Percentiles rank a stretch among this genome's conserved stretches.
Evolutionary conservation across 2,797 vertebrate species (phyloP).

Genomic region (Somateria mollissima): DNA sequence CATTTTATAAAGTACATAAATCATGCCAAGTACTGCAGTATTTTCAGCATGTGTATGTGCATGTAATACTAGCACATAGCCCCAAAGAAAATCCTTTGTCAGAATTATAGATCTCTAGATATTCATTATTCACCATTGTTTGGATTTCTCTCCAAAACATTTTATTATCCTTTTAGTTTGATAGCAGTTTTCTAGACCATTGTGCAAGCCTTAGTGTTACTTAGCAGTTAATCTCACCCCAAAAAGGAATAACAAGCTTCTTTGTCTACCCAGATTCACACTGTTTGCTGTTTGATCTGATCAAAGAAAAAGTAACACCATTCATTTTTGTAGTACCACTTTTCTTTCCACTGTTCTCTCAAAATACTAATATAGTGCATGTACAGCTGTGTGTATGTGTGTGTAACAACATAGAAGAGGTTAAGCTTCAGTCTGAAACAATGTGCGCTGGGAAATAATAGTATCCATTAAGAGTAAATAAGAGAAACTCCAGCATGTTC

Average conservation of each 20-base stretch:
- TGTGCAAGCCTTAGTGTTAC: constrained; percentile 9
- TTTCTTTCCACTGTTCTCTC: background rate
- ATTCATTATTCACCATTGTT: constrained; percentile 48
- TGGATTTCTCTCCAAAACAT: constrained; percentile 25
- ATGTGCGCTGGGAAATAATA: background rate
- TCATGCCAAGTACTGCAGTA: constrained; percentile 32
- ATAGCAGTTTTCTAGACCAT: constrained; percentile 22
- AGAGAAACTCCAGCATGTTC: background rate
- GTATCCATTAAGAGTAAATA: background rate
- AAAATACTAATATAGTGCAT: background rate
- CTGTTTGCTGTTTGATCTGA: background rate
- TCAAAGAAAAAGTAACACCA: constrained; percentile 36
- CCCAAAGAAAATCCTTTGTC: constrained; percentile 46
- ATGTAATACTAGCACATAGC: constrained; percentile 25
- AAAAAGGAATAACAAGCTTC: constrained; percentile 16
- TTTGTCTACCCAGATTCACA: constrained; percentile 28
- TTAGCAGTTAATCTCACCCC: constrained; percentile 19
- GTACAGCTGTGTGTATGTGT: background rate
- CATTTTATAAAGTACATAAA: constrained; percentile 52
- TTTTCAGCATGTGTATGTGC: constrained; percentile 9
- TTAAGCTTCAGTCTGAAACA: background rate
- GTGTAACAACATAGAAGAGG: background rate
- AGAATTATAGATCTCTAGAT: background rate
- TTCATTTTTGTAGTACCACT: background rate
- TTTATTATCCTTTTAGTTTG: constrained; percentile 54